Evolutionary conservation across 1,140 invertebrate genomes (phyloP), one percentile per base, ranked within the genome.

Genomic region (Plutomurus gul): DNA sequence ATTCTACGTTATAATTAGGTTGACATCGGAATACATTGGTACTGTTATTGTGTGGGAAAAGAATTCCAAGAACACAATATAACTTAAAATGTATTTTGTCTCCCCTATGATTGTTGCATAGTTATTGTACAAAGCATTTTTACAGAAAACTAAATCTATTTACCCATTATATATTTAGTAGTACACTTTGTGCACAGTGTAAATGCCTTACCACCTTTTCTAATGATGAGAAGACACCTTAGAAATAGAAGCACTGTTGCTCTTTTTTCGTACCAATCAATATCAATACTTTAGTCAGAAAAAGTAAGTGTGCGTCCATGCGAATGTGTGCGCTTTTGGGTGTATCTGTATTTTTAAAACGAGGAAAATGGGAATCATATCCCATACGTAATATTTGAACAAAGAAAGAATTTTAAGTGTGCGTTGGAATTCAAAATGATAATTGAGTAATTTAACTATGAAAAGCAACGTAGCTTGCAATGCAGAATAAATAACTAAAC

Each of bases 91-190:
- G 16, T 56, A 56, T 72, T 40, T n/a, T 43, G 25, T 72, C 36
- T 65, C 30, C 56, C 27, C 36, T 65, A 33, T 65, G 36, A 27
- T 36, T 65, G 56, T 65, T 65, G 56, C 25, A 65, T 65, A 65
- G 56, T 65, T 65, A 65, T 65, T 65, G 56, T 65, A 65, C 56
- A 65, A 65, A 65, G 56, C 27, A 16, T 65, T 65, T 65, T 65
- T 65, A 65, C 56, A 65, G 56, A 65, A 65, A 65, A 65, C 56
- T 65, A 25, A 65, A 65, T 65, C 39, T 13, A 43, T 56, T 36
- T 65, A 65, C 36, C 56, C 27, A n/a, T n/a, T n/a, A n/a, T n/a
- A n/a, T n/a, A n/a, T n/a, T n/a, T 65, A 65, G n/a, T 43, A 43
- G 2, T 43, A 43, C n/a, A n/a, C n/a, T 49, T 49, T 33, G n/a